Conservation (phyloP, 2,888 invertebrate species). For the Agapostemon virescens region DNA sequence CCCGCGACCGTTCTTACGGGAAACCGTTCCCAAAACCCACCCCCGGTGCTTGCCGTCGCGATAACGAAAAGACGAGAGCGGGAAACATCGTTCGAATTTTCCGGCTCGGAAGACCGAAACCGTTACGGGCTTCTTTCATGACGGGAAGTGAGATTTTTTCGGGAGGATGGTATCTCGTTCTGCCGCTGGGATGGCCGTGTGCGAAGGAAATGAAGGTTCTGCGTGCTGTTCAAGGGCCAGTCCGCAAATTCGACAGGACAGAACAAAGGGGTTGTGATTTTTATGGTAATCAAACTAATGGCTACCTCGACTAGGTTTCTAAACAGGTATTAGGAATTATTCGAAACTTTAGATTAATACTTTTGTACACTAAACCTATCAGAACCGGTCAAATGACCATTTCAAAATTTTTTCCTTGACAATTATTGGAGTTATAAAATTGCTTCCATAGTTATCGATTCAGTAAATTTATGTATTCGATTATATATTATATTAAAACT, state of each 20-base stretch:
- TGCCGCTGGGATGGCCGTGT: not conserved
- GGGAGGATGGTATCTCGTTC: not conserved
- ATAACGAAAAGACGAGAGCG: conserved; percentile 58
- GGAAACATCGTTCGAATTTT: conserved; percentile 59
- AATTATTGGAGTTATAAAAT: no score
- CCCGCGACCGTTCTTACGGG: conserved; percentile 59
- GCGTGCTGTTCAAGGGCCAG: not conserved
- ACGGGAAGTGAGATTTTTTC: not conserved
- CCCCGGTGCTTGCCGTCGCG: conserved; percentile 38
- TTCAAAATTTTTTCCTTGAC: no score
- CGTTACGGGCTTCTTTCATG: not conserved
- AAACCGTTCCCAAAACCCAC: conserved; percentile 52
- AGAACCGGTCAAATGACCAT: no score
- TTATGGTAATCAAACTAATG: not conserved
- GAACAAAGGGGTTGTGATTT: not conserved
- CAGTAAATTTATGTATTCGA: no score
- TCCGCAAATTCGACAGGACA: not conserved
- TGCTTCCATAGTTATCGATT: no score
- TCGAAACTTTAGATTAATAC: not conserved
- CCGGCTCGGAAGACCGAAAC: conserved; percentile 11
- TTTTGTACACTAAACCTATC: no score
- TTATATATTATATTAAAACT: no score
- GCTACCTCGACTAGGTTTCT: no score
- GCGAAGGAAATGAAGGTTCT: not conserved
- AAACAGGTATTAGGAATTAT: not conserved